A percentile compares a stretch with the other conserved stretches of the same genome.
Evolutionary conservation across 2,888 invertebrate genomes (phyloP).

Genomic region (Hetaerina titia): DNA sequence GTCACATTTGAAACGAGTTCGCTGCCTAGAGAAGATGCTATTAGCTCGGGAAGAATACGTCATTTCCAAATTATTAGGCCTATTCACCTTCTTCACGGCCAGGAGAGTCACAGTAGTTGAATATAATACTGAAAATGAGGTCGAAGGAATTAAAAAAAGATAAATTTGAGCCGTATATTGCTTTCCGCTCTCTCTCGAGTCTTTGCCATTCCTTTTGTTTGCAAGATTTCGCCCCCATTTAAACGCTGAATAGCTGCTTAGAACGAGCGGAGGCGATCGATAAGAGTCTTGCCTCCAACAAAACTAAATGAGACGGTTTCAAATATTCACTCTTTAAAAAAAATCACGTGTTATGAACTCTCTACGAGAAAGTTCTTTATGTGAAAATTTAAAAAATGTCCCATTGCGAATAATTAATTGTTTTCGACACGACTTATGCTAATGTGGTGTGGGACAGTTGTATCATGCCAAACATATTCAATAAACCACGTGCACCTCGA

Average conservation of each 20-base stretch:
- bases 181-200: neutral
- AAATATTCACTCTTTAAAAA: neutral
- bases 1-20: neutral
- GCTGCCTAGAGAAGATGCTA: neutral
- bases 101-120: neutral
- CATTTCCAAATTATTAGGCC: neutral
- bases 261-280: neutral
- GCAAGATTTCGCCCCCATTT: neutral
- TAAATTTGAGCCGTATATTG: neutral
- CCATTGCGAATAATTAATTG: neutral
- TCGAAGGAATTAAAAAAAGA: neutral
- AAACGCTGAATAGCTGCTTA: neutral
- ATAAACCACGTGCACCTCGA: neutral
- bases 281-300: neutral
- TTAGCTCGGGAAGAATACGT: neutral
- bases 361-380: neutral
- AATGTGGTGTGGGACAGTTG: neutral
- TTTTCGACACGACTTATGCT: neutral
- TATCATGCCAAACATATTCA: neutral
- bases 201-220: neutral
- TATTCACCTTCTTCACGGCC: neutral
- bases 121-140: neutral
- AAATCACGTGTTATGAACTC: neutral
- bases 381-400: neutral
- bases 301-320: neutral